A percentile compares a stretch with the other conserved stretches of the same genome.
phyloP scores from a whole-genome alignment of 2,797 vertebrate genomes.

The Mareca penelope region DNA sequence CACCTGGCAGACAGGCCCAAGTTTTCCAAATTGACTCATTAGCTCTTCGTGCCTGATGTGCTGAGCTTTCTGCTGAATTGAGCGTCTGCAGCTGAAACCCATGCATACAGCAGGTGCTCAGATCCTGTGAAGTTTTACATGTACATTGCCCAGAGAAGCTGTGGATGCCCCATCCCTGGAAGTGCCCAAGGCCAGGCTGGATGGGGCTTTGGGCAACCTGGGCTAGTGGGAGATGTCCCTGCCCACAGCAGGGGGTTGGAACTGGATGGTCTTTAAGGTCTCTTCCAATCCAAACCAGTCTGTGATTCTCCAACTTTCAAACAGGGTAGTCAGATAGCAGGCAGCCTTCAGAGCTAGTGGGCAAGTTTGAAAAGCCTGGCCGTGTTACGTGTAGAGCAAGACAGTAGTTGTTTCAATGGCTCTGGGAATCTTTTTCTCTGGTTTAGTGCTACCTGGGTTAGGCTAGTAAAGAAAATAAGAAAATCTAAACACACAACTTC shows the following conservation, averaged over 20 bases:
- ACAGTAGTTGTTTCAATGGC: background rate
- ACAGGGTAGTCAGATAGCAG: background rate
- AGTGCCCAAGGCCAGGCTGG: too few relatives aligned
- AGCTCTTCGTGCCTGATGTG: background rate
- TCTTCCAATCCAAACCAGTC: too few relatives aligned
- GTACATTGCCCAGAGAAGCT: background rate
- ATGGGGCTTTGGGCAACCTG: too few relatives aligned
- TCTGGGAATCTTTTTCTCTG: background rate
- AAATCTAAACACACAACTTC: background rate
- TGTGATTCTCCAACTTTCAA: background rate
- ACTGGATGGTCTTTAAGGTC: too few relatives aligned
- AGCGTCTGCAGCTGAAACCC: background rate
- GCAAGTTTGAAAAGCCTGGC: background rate
- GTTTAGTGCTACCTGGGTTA: background rate
- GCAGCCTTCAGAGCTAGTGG: background rate
- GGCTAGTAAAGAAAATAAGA: background rate
- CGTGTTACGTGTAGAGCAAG: background rate
- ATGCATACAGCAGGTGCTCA: background rate
- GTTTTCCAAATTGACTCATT: background rate
- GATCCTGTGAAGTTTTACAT: background rate
- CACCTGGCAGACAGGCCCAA: background rate
- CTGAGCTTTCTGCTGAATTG: background rate
- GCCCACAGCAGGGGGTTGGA: too few relatives aligned
- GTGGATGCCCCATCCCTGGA: too few relatives aligned
- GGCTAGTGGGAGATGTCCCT: too few relatives aligned